phyloP scores from a whole-genome alignment of 2,113 vertebrate species.

The Tursiops truncatus region DNA sequence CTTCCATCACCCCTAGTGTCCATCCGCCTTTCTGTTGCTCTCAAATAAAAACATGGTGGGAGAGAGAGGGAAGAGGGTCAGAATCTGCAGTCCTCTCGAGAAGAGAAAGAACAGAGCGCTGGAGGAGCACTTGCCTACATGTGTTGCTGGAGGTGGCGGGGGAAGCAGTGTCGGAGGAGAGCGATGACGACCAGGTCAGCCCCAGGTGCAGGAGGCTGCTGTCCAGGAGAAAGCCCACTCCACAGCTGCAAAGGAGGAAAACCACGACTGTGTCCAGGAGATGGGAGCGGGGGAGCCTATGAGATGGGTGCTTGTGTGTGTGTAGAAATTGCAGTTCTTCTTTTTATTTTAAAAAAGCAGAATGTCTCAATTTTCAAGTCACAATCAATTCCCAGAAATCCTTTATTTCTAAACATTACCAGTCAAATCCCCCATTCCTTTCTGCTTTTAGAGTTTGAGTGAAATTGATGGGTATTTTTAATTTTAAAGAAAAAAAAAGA shows the following conservation, averaged over 20 bases:
- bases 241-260: no score
- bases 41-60: neutral
- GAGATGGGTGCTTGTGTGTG: neutral
- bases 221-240: neutral
- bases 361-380: slow-evolving; percentile 59
- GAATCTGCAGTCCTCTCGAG: no score
- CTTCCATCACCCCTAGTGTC: neutral
- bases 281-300: neutral
- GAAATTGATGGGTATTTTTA: slow-evolving; percentile 76
- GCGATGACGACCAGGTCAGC: no score
- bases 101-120: neutral
- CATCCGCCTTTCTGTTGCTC: neutral
- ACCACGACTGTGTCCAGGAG: fast-evolving
- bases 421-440: slow-evolving; percentile 59
- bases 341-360: slow-evolving; percentile 15
- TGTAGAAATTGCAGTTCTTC: neutral
- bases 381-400: slow-evolving; percentile 75
- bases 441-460: slow-evolving; percentile 78
- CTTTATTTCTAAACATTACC: slow-evolving; percentile 59
- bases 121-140: fast-evolving
- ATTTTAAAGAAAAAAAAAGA: slow-evolving; percentile 66
- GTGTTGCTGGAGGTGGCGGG: fast-evolving
- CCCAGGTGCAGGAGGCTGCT: neutral
- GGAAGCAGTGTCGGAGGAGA: fast-evolving
- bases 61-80: no score